Base-by-base conservation (phyloP, 35 echinoderm and acorn worm genomes). In the Anneissia japonica region DNA sequence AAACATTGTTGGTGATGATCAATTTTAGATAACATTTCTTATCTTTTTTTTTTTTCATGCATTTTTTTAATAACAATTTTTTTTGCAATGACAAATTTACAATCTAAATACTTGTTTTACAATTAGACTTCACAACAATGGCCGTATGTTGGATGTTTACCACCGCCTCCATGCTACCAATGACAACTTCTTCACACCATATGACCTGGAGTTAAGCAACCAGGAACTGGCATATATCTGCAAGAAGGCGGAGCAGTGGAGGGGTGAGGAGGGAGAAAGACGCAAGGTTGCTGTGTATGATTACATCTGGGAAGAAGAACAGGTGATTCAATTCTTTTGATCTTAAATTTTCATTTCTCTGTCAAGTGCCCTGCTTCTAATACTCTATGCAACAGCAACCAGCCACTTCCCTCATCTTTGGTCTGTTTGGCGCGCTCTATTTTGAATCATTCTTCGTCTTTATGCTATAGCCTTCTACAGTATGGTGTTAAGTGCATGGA, bases 41-140 rank as follows among this genome's bases (percentile, higher is more conserved):
- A 40, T 16, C n/a, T 31, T 30, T 29, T 13, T 43, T 41, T 46
- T 14, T 26, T 46, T 13, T 9, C n/a, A n/a, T n/a, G n/a, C n/a
- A n/a, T n/a, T n/a, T n/a, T n/a, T n/a, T n/a, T n/a, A n/a, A n/a
- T n/a, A n/a, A n/a, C n/a, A n/a, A n/a, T n/a, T n/a, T n/a, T n/a
- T n/a, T n/a, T n/a, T n/a, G n/a, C n/a, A n/a, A n/a, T n/a, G n/a
- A n/a, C n/a, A n/a, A n/a, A n/a, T n/a, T n/a, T n/a, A n/a, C n/a
- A n/a, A n/a, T n/a, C n/a, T n/a, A n/a, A n/a, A n/a, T n/a, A n/a
- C n/a, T n/a, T n/a, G n/a, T n/a, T n/a, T n/a, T n/a, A n/a, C n/a
- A n/a, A n/a, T n/a, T n/a, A n/a, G 95, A 81, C 91, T 98, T 31
- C 95, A 98, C 74, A 98, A 98, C 83, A 98, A 98, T 84, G 95